Percentiles rank a stretch among this genome's conserved stretches.
phyloP scores from a whole-genome alignment of 2,113 vertebrate genomes.

The Callipepla californica region DNA sequence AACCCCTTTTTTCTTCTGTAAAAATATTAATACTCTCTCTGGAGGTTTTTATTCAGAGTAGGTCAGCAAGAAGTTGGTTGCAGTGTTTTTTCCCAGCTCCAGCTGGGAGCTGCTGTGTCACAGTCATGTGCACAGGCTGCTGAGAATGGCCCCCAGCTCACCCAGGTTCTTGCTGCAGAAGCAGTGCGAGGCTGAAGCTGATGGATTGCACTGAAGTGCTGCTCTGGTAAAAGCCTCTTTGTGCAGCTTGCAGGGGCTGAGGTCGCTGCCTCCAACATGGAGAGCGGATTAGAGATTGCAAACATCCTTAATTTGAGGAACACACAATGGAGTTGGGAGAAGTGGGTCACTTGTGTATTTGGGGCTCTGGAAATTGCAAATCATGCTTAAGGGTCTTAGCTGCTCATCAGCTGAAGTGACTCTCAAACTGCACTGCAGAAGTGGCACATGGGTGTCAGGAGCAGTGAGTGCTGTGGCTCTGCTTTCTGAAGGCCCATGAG shows the following conservation, averaged over 20 bases:
- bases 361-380: neutral
- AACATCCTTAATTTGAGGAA: neutral
- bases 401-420: neutral
- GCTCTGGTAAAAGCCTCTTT: neutral
- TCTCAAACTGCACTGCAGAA: neutral
- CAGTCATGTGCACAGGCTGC: neutral
- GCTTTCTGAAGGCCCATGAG: rapidly evolving
- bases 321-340: neutral
- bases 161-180: neutral
- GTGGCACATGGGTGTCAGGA: neutral
- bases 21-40: neutral
- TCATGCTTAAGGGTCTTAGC: neutral
- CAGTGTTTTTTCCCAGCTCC: neutral
- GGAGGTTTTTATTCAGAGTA: neutral
- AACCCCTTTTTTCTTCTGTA: neutral
- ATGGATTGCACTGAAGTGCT: no score
- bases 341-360: neutral
- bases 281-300: neutral
- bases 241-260: neutral
- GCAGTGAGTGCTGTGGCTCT: neutral
- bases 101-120: neutral
- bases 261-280: neutral
- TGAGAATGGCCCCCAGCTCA: neutral
- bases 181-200: neutral
- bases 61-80: neutral